Percentiles rank a stretch among this genome's conserved stretches.
Evolutionary conservation across 2,888 invertebrate genomes (phyloP).

Genomic region (Drosophila maculinotata): DNA sequence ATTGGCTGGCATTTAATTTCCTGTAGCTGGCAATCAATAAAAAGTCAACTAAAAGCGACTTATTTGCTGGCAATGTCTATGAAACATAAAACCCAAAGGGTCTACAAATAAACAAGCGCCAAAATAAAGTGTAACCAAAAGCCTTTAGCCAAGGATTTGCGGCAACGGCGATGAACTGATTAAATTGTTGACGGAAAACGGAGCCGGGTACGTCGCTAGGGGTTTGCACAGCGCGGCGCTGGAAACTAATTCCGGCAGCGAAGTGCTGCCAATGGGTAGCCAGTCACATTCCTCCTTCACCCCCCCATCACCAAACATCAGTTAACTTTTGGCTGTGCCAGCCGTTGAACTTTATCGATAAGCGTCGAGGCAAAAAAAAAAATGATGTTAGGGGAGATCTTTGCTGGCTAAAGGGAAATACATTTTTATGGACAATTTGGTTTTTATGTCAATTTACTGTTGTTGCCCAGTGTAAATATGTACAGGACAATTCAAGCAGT

Average conservation of each 20-base stretch:
- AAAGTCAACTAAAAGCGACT: conserved; percentile 64
- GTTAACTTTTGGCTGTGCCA: conserved; percentile 27
- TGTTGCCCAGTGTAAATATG: conserved; percentile 76
- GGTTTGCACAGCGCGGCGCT: conserved; percentile 37
- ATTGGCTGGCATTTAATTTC: conserved; percentile 70
- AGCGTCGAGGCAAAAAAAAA: conserved; percentile 49
- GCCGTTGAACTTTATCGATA: conserved; percentile 77
- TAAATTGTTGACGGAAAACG: conserved; percentile 74
- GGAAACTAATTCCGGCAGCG: conserved; percentile 72
- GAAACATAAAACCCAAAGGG: conserved; percentile 60
- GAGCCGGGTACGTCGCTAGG: conserved; percentile 37
- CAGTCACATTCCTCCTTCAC: not conserved
- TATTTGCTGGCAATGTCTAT: conserved; percentile 57
- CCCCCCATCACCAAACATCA: conserved; percentile 12
- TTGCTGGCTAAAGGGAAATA: conserved; percentile 75
- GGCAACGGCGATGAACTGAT: conserved; percentile 73
- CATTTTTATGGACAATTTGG: conserved; percentile 81
- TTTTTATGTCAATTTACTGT: conserved; percentile 80
- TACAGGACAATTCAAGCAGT: conserved; percentile 77
- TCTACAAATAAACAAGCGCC: conserved; percentile 57
- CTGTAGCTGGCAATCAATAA: conserved; percentile 66
- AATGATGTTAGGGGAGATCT: conserved; percentile 55
- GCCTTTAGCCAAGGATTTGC: conserved; percentile 65
- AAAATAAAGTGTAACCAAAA: conserved; percentile 53
- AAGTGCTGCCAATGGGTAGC: conserved; percentile 56